A percentile compares a stretch with the other conserved stretches of the same genome.
phyloP scores from a whole-genome alignment of 2,797 vertebrate species.

The Poliocrania exsul region DNA sequence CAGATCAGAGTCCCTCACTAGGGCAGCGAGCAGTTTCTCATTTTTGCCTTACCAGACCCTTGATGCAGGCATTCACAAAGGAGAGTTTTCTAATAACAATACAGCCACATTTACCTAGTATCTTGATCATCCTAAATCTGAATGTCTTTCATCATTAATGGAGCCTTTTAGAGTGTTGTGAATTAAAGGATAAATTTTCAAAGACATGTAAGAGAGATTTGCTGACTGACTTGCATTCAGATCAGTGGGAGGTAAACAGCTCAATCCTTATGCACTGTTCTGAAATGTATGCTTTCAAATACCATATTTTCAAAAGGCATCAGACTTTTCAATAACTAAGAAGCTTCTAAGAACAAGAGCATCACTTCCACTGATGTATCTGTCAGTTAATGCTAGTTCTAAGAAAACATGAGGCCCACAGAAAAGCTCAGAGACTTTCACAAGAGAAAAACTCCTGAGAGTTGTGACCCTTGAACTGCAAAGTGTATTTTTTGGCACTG shows the following conservation, averaged over 20 bases:
- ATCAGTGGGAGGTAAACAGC: slow-evolving; percentile 5
- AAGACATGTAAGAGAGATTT: slow-evolving; percentile 18
- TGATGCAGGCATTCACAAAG: not conserved
- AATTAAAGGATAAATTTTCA: slow-evolving; percentile 33
- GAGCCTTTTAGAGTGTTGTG: not conserved
- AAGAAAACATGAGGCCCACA: not conserved
- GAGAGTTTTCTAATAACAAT: not conserved
- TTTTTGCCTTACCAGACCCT: slow-evolving; percentile 11
- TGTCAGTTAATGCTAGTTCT: not conserved
- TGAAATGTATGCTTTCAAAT: slow-evolving; percentile 10
- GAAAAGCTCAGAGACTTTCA: not conserved
- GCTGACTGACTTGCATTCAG: slow-evolving; percentile 5
- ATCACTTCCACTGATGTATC: not conserved
- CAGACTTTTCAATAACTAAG: not conserved
- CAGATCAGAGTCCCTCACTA: slow-evolving; percentile 8
- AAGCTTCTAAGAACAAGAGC: not conserved
- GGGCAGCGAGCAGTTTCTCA: not conserved
- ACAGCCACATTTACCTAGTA: not conserved
- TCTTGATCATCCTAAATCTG: slow-evolving; percentile 41
- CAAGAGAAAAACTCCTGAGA: not conserved
- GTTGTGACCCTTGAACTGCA: not conserved
- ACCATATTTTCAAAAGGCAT: not conserved
- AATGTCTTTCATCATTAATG: slow-evolving; percentile 11
- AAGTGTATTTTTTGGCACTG: rapidly evolving
- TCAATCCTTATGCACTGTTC: not conserved